Evolutionary conservation across 2,888 invertebrate species (phyloP).

Genomic region (Caradrina clavipalpis): DNA sequence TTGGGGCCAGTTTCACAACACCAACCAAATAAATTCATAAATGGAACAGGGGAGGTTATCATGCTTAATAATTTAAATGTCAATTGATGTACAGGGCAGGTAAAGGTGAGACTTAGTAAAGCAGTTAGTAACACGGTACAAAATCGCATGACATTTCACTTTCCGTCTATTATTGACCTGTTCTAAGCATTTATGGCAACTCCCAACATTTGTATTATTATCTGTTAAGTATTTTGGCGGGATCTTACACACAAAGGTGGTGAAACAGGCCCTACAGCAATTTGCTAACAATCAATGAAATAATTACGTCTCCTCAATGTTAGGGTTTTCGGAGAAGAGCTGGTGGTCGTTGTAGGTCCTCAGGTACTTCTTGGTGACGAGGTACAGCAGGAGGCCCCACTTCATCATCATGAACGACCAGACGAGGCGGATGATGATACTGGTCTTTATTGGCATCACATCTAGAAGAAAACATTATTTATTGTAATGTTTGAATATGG

Average conservation of each 20-base stretch:
- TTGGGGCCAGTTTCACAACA: conserved; percentile 29
- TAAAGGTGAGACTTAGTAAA: conserved; percentile 1
- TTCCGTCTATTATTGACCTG: not conserved
- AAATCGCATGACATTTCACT: not conserved
- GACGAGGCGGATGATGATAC: conserved; percentile 85
- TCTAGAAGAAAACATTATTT: conserved; percentile 74
- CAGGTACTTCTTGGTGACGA: conserved; percentile 83
- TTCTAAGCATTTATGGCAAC: not conserved
- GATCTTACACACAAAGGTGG: not conserved
- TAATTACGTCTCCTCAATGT: conserved; percentile 85
- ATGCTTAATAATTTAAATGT: not conserved
- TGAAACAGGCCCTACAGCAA: conserved; percentile 39
- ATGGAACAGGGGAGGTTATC: not conserved
- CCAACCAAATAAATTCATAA: not conserved
- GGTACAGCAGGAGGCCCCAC: conserved; percentile 87
- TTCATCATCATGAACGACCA: conserved; percentile 91
- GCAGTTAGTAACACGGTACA: not conserved
- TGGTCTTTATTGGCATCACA: conserved; percentile 84
- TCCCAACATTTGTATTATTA: not conserved
- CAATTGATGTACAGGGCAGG: not conserved
- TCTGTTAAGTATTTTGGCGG: not conserved
- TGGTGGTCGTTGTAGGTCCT: conserved; percentile 86
- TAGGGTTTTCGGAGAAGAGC: conserved; percentile 86
- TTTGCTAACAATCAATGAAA: conserved; percentile 52
- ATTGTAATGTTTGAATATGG: not conserved